Evolutionary conservation across 2,888 invertebrate species (phyloP).

Genomic region (Dascillus cervinus): DNA sequence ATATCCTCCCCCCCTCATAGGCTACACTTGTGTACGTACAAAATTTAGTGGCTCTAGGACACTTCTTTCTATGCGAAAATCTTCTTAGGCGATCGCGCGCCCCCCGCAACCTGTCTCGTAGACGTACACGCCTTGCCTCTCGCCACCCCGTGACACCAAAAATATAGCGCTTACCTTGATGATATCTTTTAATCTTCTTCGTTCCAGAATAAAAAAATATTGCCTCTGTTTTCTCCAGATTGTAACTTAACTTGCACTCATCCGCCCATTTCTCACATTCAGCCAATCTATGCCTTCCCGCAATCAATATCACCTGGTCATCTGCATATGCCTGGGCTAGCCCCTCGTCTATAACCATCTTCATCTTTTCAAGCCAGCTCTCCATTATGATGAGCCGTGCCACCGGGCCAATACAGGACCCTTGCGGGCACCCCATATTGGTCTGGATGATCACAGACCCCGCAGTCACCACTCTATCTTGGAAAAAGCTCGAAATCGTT

Average conservation of each 20-base stretch:
- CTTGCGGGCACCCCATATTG: slow-evolving; percentile 19
- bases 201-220: no score
- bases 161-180: no score
- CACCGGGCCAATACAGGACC: slow-evolving; percentile 20
- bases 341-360: not conserved
- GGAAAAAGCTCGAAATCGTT: slow-evolving; percentile 12
- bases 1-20: no score
- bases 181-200: no score
- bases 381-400: slow-evolving; percentile 21
- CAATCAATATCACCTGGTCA: slow-evolving; percentile 16
- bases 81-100: no score
- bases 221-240: slow-evolving; percentile 12
- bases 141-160: no score
- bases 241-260: slow-evolving; percentile 13
- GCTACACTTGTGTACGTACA: no score
- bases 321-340: slow-evolving; percentile 13
- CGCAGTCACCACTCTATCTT: slow-evolving; percentile 9
- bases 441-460: slow-evolving; percentile 6
- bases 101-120: no score
- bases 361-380: slow-evolving; percentile 13
- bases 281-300: slow-evolving; percentile 8
- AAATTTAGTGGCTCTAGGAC: no score
- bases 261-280: slow-evolving; percentile 15
- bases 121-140: no score
- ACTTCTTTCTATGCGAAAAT: no score